Conservation (phyloP, 1,140 invertebrate genomes). For the Zaprionus kolodkinae region DNA sequence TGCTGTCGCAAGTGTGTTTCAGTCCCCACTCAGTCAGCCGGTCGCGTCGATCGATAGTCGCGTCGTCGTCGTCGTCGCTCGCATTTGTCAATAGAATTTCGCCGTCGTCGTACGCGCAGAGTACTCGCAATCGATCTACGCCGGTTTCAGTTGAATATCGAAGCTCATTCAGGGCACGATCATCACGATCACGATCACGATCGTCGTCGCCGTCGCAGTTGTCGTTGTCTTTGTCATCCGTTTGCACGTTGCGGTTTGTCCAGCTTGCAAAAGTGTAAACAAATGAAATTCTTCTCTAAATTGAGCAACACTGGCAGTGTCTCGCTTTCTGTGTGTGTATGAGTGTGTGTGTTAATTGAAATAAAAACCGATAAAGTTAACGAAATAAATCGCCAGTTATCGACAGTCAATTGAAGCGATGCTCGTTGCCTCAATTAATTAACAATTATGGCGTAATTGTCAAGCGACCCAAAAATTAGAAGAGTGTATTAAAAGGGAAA, state of each 20-base stretch:
- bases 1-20: constrained; percentile 19
- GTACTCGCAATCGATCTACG: constrained; percentile 34
- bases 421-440: constrained; percentile 42
- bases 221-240: constrained; percentile 15
- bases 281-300: constrained; percentile 72
- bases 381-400: constrained; percentile 22
- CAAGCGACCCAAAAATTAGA: not conserved
- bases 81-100: constrained; percentile 59
- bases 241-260: constrained; percentile 38
- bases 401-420: constrained; percentile 54
- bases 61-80: constrained; percentile 53
- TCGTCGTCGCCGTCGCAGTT: no score
- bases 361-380: constrained; percentile 3
- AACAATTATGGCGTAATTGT: constrained; percentile 56
- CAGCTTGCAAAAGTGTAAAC: constrained; percentile 39
- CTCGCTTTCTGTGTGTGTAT: not conserved
- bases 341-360: constrained; percentile 13
- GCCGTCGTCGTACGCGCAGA: constrained; percentile 16
- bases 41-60: constrained; percentile 36
- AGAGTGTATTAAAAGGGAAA: not conserved
- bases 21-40: constrained; percentile 40
- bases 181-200: constrained; percentile 50
- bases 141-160: constrained; percentile 48
- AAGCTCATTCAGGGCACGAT: constrained; percentile 67
- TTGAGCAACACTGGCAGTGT: constrained; percentile 52